Evolutionary conservation across 2,888 invertebrate genomes (phyloP), one percentile per base, ranked within the genome.

Genomic region (Spodoptera littoralis): DNA sequence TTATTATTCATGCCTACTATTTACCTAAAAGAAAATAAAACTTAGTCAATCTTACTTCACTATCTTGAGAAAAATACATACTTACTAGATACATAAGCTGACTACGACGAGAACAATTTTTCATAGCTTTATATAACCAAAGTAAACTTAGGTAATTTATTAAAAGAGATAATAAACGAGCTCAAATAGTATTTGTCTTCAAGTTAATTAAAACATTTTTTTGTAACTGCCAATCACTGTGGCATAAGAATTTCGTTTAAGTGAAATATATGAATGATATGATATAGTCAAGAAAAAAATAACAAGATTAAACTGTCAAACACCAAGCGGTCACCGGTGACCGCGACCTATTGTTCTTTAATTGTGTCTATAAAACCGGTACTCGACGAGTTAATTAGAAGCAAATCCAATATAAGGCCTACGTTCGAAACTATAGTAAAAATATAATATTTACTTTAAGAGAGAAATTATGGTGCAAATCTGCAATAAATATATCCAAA

Each of bases 51-150:
- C 0, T 22, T 22, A 8, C 36, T 36, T 48, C 13, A 49, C 1
- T 41, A 30, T 2, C 22, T 24, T 11, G 4, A 55, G 2, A 22
- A 30, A 11, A 24, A 48, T 11, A 22, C 27, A 48, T 27, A 22
- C 3, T 18, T 12, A 11, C 11, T 4, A 27, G 22, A 13, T 22
- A 47, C n/a, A 4, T 22, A 41, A 44, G 11, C 11, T 13, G 11
- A 18, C 36, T 1, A 42, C 27, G 8, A 9, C 42, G 11, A 61
- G 47, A 44, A 41, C 30, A 3, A 61, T 70, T 70, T 70, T 51
- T 65, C 50, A 51, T 41, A 60, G 41, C 27, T 47, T 65, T 65
- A 52, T 69, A 51, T 52, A 47, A 11, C 51, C 50, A 69, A 51
- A 61, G 36, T 61, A 70, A 70, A 52, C 41, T 52, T 6, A 24